phyloP scores from a whole-genome alignment of 2,888 invertebrate genomes.

The Aporophyla nigra region DNA sequence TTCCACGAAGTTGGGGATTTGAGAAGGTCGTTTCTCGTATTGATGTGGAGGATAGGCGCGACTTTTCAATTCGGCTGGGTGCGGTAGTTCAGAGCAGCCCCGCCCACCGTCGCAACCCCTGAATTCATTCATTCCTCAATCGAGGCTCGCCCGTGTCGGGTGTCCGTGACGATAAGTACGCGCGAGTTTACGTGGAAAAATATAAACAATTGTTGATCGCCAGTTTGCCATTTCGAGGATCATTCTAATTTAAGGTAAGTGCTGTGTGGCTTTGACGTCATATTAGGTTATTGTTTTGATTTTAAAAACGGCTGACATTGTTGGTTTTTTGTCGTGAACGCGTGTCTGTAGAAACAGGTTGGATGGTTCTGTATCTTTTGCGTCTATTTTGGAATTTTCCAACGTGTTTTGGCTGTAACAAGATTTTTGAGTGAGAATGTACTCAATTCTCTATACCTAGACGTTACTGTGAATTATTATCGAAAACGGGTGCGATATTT shows the following conservation, averaged over 20 bases:
- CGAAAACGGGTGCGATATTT: neutral
- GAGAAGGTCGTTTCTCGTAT: slow-evolving; percentile 53
- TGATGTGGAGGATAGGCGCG: slow-evolving; percentile 36
- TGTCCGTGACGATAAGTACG: slow-evolving; percentile 69
- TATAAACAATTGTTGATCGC: slow-evolving; percentile 78
- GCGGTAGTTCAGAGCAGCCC: slow-evolving; percentile 76
- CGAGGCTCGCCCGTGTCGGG: slow-evolving; percentile 73
- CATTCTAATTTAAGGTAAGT: slow-evolving; percentile 58
- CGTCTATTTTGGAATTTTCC: slow-evolving; percentile 48
- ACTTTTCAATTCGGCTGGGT: slow-evolving; percentile 74
- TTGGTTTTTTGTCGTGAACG: slow-evolving; percentile 37
- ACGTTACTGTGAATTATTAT: neutral
- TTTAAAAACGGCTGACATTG: slow-evolving; percentile 5
- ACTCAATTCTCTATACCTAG: neutral
- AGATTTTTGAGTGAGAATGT: slow-evolving; percentile 9
- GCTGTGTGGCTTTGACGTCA: slow-evolving; percentile 16
- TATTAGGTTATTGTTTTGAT: slow-evolving; percentile 19
- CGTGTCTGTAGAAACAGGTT: slow-evolving; percentile 61
- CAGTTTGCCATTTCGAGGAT: slow-evolving; percentile 60
- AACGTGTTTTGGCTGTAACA: slow-evolving; percentile 31
- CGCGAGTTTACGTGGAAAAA: slow-evolving; percentile 76
- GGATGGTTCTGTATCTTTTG: slow-evolving; percentile 43
- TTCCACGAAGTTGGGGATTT: slow-evolving; percentile 76
- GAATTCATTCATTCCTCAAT: slow-evolving; percentile 84
- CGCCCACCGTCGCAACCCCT: slow-evolving; percentile 84